Conservation (phyloP, 2,797 vertebrate species). For the Fistularia commersonii region DNA sequence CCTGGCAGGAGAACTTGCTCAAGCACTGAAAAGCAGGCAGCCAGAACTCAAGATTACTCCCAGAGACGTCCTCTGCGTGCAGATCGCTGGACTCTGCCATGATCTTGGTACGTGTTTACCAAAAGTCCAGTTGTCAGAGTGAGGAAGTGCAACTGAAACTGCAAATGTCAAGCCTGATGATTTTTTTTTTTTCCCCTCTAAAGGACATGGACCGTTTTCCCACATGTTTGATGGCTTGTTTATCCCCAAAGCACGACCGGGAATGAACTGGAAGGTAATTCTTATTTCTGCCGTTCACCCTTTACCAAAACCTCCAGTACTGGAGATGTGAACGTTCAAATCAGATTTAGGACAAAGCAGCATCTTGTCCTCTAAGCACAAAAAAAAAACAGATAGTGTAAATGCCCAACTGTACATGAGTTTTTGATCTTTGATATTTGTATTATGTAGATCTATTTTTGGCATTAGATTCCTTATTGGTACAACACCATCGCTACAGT, state of each 20-base stretch:
- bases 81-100: constrained; percentile 95
- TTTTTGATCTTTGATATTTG: too few relatives aligned
- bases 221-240: constrained; percentile 94
- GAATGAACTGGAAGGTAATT: constrained; percentile 81
- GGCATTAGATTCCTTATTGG: too few relatives aligned
- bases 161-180: background rate
- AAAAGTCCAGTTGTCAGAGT: constrained; percentile 34
- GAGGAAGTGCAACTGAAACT: background rate
- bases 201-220: constrained; percentile 96
- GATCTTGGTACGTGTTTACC: constrained; percentile 85
- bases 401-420: too few relatives aligned
- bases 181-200: background rate
- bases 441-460: too few relatives aligned
- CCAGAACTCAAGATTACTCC: constrained; percentile 83
- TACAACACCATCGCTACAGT: too few relatives aligned
- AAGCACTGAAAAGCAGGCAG: constrained; percentile 79
- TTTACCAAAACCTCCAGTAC: too few relatives aligned
- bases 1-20: constrained; percentile 84
- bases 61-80: constrained; percentile 89
- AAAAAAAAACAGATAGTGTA: too few relatives aligned
- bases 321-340: too few relatives aligned
- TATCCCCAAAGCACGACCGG: constrained; percentile 81
- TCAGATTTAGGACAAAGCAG: too few relatives aligned
- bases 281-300: background rate
- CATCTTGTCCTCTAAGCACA: too few relatives aligned